Evolutionary conservation across 2,888 invertebrate genomes (phyloP), one percentile per base, ranked within the genome.

Genomic region (Sminthurinus aureus): DNA sequence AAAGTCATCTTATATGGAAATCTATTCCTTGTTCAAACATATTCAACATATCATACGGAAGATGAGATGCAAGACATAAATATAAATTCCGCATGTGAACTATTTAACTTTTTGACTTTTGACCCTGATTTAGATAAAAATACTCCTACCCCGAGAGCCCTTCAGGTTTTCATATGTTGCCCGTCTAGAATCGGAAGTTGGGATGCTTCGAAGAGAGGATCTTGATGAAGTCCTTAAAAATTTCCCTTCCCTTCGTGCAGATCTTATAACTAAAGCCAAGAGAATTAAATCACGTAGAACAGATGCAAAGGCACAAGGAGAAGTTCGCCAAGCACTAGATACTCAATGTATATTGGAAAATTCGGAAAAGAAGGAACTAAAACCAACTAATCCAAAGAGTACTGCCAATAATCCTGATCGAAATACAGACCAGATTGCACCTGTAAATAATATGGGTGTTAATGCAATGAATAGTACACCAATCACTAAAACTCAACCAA

Each of bases 111-210:
- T 9, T 66, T 38, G 22, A 79, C 67, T 38, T 79, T 66, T 38
- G 13, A 3, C 26, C n/a, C 18, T 73, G 26, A 3, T 38, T 13
- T 71, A 87, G 87, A 85, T 87, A 0, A 88, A 87, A 83, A 81
- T 87, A 18, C 81, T 88, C 6, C 83, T 88, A 1, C 85, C 87
- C 0, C 58, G 84, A 18, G 86, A 87, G 26, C 87, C 85, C 20
- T 88, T 84, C 76, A 83, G 86, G 64, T 88, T 87, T 76, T 87
- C 87, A 3, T 88, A 88, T 50, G 84, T 87, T 13, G 87, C 88
- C 24, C 81, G 87, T 1, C 64, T 87, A 11, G 88, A 88, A 58
- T 87, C 86, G 24, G 88, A 88, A 75, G 84, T 88, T 8, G 88
- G 88, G 4, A 85, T 87, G 58, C 64, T 88, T 18, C 52, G 75